Evolutionary conservation across 2,888 invertebrate genomes (phyloP).

Genomic region (Sesia apiformis): DNA sequence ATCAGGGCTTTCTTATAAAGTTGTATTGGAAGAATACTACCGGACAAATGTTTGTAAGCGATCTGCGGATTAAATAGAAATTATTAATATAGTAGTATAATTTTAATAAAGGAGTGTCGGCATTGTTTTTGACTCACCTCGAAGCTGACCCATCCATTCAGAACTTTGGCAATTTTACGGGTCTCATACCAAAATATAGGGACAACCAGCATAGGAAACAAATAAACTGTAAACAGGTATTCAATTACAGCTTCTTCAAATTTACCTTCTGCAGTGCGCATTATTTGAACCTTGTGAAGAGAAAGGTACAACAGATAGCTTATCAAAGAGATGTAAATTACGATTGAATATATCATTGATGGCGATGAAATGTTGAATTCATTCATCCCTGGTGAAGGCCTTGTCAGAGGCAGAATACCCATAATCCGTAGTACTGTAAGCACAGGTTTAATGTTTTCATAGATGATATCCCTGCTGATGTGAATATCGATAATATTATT

Average conservation of each 20-base stretch:
- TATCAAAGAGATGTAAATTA: constrained; percentile 61
- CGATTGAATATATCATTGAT: constrained; percentile 74
- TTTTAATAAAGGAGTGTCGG: neutral
- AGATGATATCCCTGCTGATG: constrained; percentile 53
- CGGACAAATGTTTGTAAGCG: constrained; percentile 76
- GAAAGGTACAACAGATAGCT: constrained; percentile 77
- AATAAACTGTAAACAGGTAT: constrained; percentile 82
- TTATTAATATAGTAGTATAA: neutral
- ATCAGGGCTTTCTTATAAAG: constrained; percentile 74
- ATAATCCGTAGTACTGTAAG: constrained; percentile 60
- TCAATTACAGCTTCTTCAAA: constrained; percentile 85
- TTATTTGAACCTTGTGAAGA: constrained; percentile 76
- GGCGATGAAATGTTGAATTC: constrained; percentile 64
- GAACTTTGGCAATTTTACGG: constrained; percentile 73
- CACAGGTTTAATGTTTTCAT: constrained; percentile 64
- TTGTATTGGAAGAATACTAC: constrained; percentile 69
- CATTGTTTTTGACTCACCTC: constrained; percentile 59
- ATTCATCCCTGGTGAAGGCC: constrained; percentile 59
- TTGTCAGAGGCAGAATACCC: constrained; percentile 77
- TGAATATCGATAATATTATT: constrained; percentile 41
- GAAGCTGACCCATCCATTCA: constrained; percentile 80
- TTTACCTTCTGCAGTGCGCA: constrained; percentile 76
- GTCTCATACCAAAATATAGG: constrained; percentile 81
- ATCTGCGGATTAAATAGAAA: constrained; percentile 31
- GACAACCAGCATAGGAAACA: constrained; percentile 77